These are phyloP conservation scores for Proteles cristata DNA, from an alignment of 2,113 vertebrate genomes.

Conservation along the genomic window DNA sequence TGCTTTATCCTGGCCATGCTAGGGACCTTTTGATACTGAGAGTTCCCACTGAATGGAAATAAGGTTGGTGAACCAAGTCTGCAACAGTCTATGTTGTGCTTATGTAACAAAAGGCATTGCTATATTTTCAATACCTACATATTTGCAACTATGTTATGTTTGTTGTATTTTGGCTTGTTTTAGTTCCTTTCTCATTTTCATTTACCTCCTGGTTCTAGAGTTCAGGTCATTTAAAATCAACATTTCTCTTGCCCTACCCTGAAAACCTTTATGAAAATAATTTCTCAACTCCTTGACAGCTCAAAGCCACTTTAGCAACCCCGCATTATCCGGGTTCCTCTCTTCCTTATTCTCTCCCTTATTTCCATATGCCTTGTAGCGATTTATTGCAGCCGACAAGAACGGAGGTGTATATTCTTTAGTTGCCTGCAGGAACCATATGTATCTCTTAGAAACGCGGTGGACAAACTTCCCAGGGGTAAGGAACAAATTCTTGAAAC, in stretches of 20 bases:
- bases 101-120: neutral
- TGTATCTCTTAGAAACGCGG: neutral
- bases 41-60: neutral
- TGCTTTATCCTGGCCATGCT: neutral
- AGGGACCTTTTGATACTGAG: neutral
- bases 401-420: neutral
- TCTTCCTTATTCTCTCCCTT: neutral
- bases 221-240: slow-evolving; percentile 23
- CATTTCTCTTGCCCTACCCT: neutral
- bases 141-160: neutral
- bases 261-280: slow-evolving; percentile 27
- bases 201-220: neutral
- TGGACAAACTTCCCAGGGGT: neutral
- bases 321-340: neutral
- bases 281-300: neutral
- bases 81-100: neutral
- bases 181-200: neutral
- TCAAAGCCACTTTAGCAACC: neutral
- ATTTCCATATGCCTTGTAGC: neutral
- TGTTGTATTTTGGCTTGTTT: neutral
- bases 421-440: neutral
- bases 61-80: neutral
- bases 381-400: neutral
- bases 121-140: neutral
- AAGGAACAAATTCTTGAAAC: neutral